Percentiles rank a stretch among this genome's conserved stretches.
These are phyloP conservation scores for Cactoblastis cactorum DNA, from an alignment of 2,888 invertebrate genomes.

Conservation along the genomic window DNA sequence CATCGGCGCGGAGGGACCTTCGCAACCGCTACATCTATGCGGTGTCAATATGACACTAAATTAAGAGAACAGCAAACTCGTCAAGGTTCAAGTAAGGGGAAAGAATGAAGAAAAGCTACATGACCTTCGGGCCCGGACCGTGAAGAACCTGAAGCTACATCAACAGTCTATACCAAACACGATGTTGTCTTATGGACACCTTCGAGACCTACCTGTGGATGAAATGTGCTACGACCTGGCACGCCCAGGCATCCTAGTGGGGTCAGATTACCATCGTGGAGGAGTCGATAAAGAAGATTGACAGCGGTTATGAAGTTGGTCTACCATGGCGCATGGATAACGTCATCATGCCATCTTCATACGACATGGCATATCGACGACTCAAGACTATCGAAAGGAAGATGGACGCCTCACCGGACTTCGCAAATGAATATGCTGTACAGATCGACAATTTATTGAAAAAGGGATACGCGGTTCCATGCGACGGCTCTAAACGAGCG, in stretches of 20 bases:
- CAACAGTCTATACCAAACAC: no score
- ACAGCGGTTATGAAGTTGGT: background rate
- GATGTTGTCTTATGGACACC: no score
- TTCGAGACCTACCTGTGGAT: no score
- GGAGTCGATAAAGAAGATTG: background rate
- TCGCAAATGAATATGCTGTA: background rate
- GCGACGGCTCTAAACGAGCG: background rate
- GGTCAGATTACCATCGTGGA: background rate
- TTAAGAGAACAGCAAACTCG: no score
- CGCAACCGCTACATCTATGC: background rate
- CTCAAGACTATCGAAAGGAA: background rate
- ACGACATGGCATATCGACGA: background rate
- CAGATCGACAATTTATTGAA: background rate
- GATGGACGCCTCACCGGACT: background rate
- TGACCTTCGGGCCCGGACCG: no score
- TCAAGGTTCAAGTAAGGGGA: no score
- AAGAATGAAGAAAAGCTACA: no score
- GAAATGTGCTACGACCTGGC: no score
- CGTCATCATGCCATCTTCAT: background rate
- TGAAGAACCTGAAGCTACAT: no score
- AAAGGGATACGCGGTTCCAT: background rate
- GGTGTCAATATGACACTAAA: no score
- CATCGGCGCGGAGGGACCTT: background rate
- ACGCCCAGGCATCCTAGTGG: no score
- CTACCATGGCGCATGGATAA: no score